Conservation (phyloP, 2,113 vertebrate genomes). For the Oryzias celebensis region DNA sequence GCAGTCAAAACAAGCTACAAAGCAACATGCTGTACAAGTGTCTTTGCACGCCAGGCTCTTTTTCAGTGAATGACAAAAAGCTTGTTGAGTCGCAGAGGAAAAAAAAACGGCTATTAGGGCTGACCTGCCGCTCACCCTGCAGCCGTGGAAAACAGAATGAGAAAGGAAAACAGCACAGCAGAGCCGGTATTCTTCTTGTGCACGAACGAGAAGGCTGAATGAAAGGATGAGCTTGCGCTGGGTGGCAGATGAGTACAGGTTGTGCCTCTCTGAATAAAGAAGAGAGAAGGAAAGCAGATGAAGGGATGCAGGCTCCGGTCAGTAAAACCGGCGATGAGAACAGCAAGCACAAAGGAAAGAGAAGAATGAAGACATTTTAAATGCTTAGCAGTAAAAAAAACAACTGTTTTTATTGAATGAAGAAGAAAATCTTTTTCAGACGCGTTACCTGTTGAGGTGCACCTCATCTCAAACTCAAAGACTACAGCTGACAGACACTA, state of each 20-base stretch:
- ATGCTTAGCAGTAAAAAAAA: background rate
- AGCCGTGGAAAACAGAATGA: constrained; percentile 56
- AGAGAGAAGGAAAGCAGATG: constrained; percentile 18
- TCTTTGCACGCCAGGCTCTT: constrained; percentile 30
- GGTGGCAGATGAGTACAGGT: constrained; percentile 50
- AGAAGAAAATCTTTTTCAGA: background rate
- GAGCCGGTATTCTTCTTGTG: constrained; percentile 71
- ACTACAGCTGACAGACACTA: too few relatives aligned
- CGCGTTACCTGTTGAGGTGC: too few relatives aligned
- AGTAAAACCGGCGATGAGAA: constrained; percentile 24
- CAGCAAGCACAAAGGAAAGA: constrained; percentile 5
- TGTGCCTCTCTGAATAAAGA: constrained; percentile 46
- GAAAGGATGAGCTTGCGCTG: constrained; percentile 30
- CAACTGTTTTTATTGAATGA: background rate
- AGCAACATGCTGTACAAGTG: constrained; percentile 40
- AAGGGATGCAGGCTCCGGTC: constrained; percentile 20
- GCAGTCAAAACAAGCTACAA: constrained; percentile 24
- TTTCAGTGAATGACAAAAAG: constrained; percentile 58
- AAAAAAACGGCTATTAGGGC: constrained; percentile 71
- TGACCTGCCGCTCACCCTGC: constrained; percentile 65
- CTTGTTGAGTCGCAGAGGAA: constrained; percentile 66
- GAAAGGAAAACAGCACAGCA: constrained; percentile 60
- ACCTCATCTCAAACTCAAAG: too few relatives aligned
- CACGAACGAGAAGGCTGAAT: constrained; percentile 50
- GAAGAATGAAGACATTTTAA: background rate